phyloP scores from a whole-genome alignment of 2,888 invertebrate genomes.

The Machimus atricapillus region DNA sequence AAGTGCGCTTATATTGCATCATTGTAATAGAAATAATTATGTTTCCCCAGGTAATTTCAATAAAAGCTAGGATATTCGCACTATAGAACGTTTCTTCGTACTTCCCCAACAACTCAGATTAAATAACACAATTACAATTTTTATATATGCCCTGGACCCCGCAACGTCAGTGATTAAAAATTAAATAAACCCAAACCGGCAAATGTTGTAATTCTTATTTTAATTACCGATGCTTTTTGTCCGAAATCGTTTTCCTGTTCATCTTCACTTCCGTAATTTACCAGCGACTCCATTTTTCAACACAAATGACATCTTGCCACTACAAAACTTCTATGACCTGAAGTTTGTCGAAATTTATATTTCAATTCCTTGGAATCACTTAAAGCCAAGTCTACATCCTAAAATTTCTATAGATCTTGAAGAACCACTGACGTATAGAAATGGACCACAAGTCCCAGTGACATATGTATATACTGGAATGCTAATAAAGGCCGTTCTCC shows the following conservation, averaged over 20 bases:
- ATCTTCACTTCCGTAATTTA: constrained; percentile 81
- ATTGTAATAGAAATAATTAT: background rate
- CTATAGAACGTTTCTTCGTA: background rate
- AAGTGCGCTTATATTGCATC: background rate
- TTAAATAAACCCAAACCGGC: background rate
- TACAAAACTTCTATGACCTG: background rate
- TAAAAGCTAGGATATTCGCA: background rate
- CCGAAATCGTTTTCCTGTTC: constrained; percentile 65
- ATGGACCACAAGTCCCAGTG: too few relatives aligned
- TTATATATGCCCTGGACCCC: background rate
- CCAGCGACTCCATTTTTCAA: constrained; percentile 73
- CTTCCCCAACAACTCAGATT: background rate
- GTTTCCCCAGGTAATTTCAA: background rate
- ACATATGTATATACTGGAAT: too few relatives aligned
- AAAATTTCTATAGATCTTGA: too few relatives aligned
- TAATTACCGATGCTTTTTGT: constrained; percentile 59
- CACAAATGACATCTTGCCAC: background rate
- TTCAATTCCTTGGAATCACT: too few relatives aligned
- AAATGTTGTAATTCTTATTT: background rate
- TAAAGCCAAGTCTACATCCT: too few relatives aligned
- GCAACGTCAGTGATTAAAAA: background rate
- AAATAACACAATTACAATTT: background rate
- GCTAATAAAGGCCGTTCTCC: too few relatives aligned
- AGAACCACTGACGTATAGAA: too few relatives aligned
- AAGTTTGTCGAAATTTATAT: background rate